These are phyloP conservation scores for Tortrix viridana DNA, from an alignment of 2,888 invertebrate genomes.

Conservation along the genomic window DNA sequence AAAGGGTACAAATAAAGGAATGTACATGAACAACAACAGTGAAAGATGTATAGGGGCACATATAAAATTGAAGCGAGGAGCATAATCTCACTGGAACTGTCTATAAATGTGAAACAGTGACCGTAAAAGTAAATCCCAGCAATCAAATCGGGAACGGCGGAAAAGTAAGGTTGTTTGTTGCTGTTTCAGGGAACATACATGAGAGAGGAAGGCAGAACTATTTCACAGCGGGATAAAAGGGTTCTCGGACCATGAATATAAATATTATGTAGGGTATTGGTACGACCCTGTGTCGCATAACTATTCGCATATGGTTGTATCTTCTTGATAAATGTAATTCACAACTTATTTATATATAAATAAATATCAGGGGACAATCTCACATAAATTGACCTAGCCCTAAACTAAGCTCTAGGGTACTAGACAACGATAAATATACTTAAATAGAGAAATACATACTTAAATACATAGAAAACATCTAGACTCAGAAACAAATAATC, in stretches of 20 bases:
- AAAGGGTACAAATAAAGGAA: conserved; percentile 13
- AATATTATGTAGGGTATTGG: conserved; percentile 59
- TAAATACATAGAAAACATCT: too few species aligned
- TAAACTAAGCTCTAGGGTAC: too few species aligned
- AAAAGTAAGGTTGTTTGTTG: conserved; percentile 79
- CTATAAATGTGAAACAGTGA: conserved; percentile 71
- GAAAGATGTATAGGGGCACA: conserved; percentile 46
- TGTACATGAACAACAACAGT: conserved; percentile 11
- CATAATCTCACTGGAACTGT: conserved; percentile 71
- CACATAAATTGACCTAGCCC: too few species aligned
- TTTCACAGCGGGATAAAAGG: conserved; percentile 69
- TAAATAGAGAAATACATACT: too few species aligned
- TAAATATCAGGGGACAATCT: too few species aligned
- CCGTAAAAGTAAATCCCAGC: conserved; percentile 81
- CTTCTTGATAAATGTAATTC: neutral
- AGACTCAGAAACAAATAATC: too few species aligned
- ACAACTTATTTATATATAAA: too few species aligned
- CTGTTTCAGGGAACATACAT: conserved; percentile 71
- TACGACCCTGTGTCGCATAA: conserved; percentile 59
- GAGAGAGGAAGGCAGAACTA: conserved; percentile 70
- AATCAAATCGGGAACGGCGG: conserved; percentile 79
- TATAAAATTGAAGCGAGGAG: conserved; percentile 62
- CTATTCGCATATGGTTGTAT: conserved; percentile 50
- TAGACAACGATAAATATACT: too few species aligned
- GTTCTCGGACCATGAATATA: conserved; percentile 74